Evolutionary conservation across 2,797 vertebrate species (phyloP), one percentile per base, ranked within the genome.

Genomic region (Xenopus petersii): DNA sequence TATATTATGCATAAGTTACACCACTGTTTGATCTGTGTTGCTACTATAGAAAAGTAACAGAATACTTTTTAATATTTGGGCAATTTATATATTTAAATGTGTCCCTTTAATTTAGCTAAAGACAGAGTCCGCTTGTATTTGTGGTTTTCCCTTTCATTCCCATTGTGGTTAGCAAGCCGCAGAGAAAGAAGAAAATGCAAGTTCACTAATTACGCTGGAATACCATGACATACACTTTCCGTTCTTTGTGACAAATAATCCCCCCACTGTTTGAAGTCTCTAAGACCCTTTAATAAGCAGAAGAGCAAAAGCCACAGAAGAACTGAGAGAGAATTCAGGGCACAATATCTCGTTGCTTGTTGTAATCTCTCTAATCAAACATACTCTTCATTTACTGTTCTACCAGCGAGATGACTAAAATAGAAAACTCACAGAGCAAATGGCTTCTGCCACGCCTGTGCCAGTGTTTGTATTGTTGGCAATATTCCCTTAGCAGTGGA

Each of bases 291-390:
- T 49, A 71, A 61, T 61, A 36, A 71, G 68, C 42, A 13, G 24
- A 54, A 36, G 36, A 24, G 26, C 30, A 60, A 60, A 64, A 64
- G n/a, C 62, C 62, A 10, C 70, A 51, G 59, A 21, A 62, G 16
- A 61, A 61, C 17, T 36, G 42, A 36, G 10, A 62, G n/a, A 33
- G 70, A n/a, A 63, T 64, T 63, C 47, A 17, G 10, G 13, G 58
- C 15, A 63, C 9, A 59, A 61, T 16, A 61, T 15, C 46, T 49
- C 59, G 60, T 63, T 71, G 59, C 70, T 54, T 10, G 10, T 61
- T 51, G 69, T 33, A 49, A 47, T n/a, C 36, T 46, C n/a, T 60
- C 56, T 61, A 60, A 70, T 70, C 12, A 61, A 61, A 70, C 24
- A 12, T 24, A 24, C 13, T 61, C 17, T 62, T 71, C 47, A 49